Evolutionary conservation across 1,140 invertebrate genomes (phyloP).

Genomic region (Drosophila azteca): DNA sequence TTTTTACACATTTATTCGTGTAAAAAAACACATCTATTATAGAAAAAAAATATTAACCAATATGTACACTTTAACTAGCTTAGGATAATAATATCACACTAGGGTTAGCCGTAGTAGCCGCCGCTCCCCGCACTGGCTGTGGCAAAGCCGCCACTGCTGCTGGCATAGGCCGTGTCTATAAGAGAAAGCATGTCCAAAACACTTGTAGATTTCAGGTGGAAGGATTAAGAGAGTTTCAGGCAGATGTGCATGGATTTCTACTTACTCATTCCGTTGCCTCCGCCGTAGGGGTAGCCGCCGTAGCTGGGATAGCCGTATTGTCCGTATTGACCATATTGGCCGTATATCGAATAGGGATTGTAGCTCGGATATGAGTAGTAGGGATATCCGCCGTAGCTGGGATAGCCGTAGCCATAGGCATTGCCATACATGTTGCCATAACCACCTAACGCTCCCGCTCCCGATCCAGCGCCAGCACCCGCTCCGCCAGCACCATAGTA

Average conservation of each 20-base stretch:
- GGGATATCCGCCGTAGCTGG: slow-evolving; percentile 54
- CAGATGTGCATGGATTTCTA: slow-evolving; percentile 11
- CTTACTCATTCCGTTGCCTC: slow-evolving; percentile 71
- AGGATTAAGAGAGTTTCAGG: not conserved
- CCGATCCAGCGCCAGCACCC: slow-evolving; percentile 21
- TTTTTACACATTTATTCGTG: slow-evolving; percentile 17
- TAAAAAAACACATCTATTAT: slow-evolving; percentile 16
- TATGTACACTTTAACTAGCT: slow-evolving; percentile 40
- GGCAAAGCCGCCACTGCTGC: slow-evolving; percentile 72
- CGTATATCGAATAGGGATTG: slow-evolving; percentile 51
- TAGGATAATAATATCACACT: slow-evolving; percentile 19
- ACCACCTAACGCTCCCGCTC: slow-evolving; percentile 23
- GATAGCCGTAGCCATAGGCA: slow-evolving; percentile 37
- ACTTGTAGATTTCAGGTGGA: slow-evolving; percentile 48
- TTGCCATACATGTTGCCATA: slow-evolving; percentile 42
- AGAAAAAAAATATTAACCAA: slow-evolving; percentile 35
- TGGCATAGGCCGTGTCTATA: slow-evolving; percentile 74
- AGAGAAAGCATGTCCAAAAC: slow-evolving; percentile 75
- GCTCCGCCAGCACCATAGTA: slow-evolving; percentile 46
- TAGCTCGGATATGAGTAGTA: slow-evolving; percentile 46
- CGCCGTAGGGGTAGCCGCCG: slow-evolving; percentile 62
- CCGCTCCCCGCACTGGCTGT: slow-evolving; percentile 61
- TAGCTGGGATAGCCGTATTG: slow-evolving; percentile 42
- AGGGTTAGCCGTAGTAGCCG: slow-evolving; percentile 60
- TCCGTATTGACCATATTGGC: slow-evolving; percentile 54